Percentiles rank a stretch among this genome's conserved stretches.
Evolutionary conservation across 2,113 vertebrate genomes (phyloP).

Genomic region (Lophotis ruficrista): DNA sequence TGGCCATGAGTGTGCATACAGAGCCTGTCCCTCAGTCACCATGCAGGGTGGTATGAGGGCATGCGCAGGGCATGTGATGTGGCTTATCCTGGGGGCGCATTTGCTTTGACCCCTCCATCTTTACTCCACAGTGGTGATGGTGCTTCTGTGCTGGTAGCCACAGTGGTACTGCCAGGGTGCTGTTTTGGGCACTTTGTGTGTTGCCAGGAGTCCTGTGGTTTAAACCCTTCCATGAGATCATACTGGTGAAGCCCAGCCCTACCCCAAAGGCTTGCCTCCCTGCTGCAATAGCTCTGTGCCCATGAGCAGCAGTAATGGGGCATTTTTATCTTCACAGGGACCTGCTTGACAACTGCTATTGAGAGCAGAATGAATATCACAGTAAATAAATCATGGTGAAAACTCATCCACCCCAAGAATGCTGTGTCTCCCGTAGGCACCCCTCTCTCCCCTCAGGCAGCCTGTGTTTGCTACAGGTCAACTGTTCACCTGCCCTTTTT

Average conservation of each 20-base stretch:
- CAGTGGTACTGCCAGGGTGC: rapidly evolving
- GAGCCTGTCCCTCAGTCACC: not conserved
- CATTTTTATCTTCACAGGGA: not conserved
- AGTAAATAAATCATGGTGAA: not conserved
- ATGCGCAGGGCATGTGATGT: rapidly evolving
- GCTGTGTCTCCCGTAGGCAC: rapidly evolving
- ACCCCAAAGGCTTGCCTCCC: not conserved
- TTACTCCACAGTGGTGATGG: not conserved
- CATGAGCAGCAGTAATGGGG: rapidly evolving
- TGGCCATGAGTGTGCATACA: rapidly evolving
- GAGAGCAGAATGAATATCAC: not conserved
- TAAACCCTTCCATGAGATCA: not conserved
- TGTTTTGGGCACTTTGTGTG: not conserved
- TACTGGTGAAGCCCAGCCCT: not conserved
- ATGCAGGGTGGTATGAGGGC: rapidly evolving
- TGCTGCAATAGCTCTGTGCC: rapidly evolving
- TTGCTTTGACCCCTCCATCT: not conserved
- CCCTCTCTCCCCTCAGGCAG: not conserved
- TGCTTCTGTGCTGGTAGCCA: not conserved
- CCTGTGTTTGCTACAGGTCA: rapidly evolving
- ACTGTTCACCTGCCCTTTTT: not conserved
- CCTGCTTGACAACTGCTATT: rapidly evolving
- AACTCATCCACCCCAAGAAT: not conserved
- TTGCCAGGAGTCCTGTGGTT: not conserved
- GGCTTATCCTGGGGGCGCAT: not conserved